Evolutionary conservation across 2,113 vertebrate species (phyloP).

Genomic region (Catharus fuscescens): DNA sequence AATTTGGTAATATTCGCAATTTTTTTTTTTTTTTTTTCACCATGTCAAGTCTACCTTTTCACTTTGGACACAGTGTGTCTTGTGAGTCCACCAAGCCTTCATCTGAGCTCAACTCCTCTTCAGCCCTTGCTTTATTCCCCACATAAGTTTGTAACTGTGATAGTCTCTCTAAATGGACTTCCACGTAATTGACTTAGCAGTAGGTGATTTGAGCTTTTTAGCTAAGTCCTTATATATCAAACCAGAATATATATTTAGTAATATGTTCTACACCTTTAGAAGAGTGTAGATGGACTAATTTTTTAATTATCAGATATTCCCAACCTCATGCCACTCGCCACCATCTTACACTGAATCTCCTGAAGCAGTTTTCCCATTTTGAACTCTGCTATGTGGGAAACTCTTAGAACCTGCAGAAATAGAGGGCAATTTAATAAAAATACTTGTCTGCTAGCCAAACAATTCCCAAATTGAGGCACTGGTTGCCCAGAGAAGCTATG

Average conservation of each 20-base stretch:
- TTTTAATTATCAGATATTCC: not conserved
- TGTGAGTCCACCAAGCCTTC: not conserved
- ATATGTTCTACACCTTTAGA: not conserved
- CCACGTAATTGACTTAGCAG: not conserved
- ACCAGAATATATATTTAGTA: not conserved
- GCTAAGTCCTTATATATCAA: not conserved
- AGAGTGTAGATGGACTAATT: not conserved
- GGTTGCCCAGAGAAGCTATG: not conserved
- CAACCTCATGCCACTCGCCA: not conserved
- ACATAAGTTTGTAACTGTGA: not conserved
- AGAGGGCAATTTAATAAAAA: not conserved
- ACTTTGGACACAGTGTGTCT: not conserved
- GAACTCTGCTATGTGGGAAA: not conserved
- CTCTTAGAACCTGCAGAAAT: not conserved
- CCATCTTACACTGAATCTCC: not conserved
- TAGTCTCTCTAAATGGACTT: not conserved
- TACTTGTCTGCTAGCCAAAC: not conserved
- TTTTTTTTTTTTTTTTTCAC: not conserved
- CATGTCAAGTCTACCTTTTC: not conserved
- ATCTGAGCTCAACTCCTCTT: not conserved
- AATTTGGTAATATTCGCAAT: not conserved
- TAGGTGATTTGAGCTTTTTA: not conserved
- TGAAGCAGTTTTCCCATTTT: not conserved
- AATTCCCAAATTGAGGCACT: not conserved
- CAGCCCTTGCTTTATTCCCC: not conserved